Conservation (phyloP, 2,113 vertebrate species). For the Setophaga kirtlandii region DNA sequence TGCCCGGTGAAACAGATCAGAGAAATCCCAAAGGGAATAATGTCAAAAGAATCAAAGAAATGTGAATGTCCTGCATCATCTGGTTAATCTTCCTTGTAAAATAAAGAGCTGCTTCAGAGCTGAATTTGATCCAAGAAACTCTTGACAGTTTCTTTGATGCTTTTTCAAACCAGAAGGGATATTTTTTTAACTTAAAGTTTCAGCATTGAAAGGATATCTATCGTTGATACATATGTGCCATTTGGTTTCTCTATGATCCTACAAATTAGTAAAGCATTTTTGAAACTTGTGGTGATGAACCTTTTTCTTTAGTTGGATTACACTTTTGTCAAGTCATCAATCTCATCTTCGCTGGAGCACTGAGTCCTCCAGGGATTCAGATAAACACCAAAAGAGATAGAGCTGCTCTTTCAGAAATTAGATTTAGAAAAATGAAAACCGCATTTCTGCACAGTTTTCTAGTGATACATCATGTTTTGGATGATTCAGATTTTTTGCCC, state of each 20-base stretch:
- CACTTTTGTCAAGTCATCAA: conserved; percentile 16
- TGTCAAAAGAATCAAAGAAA: conserved; percentile 28
- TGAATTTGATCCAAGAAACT: conserved; percentile 31
- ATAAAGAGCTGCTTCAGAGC: conserved; percentile 5
- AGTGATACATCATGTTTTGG: background rate
- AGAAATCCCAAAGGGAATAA: background rate
- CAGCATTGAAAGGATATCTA: background rate
- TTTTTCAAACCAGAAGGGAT: background rate
- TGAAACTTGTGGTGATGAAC: background rate
- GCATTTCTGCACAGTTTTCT: background rate
- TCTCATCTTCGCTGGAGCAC: background rate
- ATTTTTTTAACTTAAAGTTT: conserved; percentile 6
- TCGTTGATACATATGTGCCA: background rate
- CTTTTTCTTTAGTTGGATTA: background rate
- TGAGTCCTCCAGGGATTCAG: background rate
- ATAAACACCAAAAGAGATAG: conserved; percentile 27
- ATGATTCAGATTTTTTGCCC: background rate
- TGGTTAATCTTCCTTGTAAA: conserved; percentile 43
- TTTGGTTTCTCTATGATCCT: background rate
- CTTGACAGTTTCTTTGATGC: conserved; percentile 16
- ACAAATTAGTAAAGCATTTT: background rate
- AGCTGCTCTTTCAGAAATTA: conserved; percentile 3
- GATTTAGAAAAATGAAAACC: conserved; percentile 36
- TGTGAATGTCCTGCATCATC: conserved; percentile 26
- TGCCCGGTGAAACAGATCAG: background rate